phyloP scores from a whole-genome alignment of 2,113 vertebrate genomes.

The Python bivittatus region DNA sequence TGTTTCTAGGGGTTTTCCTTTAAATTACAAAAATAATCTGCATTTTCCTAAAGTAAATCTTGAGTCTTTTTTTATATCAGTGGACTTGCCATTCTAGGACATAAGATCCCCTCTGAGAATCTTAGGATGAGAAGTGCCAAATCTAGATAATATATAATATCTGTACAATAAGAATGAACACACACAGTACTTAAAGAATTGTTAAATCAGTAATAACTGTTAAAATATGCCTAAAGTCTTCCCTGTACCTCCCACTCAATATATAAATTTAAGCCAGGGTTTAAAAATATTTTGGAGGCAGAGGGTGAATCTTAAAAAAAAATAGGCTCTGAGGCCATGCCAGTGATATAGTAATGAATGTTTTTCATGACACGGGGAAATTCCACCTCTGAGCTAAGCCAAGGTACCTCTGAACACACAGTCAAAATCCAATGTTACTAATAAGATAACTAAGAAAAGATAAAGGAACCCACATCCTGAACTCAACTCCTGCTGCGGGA shows the following conservation, averaged over 20 bases:
- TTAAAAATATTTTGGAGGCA: neutral
- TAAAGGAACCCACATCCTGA: neutral
- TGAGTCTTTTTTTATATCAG: slow-evolving; percentile 38
- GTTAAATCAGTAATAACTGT: neutral
- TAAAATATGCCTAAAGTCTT: neutral
- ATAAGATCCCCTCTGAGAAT: slow-evolving; percentile 69
- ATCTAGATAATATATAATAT: neutral
- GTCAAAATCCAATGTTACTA: neutral
- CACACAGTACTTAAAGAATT: neutral
- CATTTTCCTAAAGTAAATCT: slow-evolving; percentile 68
- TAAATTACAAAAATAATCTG: slow-evolving; percentile 73
- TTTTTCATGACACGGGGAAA: neutral
- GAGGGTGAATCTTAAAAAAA: neutral
- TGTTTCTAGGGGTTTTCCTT: slow-evolving; percentile 85
- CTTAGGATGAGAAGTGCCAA: slow-evolving; percentile 58
- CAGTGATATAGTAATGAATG: neutral
- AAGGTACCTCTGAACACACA: neutral
- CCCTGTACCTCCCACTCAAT: neutral
- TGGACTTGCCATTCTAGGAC: slow-evolving; percentile 38
- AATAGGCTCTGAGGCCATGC: neutral
- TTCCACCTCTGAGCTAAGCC: neutral
- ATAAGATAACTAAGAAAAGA: neutral
- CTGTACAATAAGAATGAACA: neutral
- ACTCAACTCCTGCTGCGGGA: neutral
- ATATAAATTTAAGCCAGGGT: neutral